Conservation (phyloP, 2,797 vertebrate genomes). For the Geotrypetes seraphini region DNA sequence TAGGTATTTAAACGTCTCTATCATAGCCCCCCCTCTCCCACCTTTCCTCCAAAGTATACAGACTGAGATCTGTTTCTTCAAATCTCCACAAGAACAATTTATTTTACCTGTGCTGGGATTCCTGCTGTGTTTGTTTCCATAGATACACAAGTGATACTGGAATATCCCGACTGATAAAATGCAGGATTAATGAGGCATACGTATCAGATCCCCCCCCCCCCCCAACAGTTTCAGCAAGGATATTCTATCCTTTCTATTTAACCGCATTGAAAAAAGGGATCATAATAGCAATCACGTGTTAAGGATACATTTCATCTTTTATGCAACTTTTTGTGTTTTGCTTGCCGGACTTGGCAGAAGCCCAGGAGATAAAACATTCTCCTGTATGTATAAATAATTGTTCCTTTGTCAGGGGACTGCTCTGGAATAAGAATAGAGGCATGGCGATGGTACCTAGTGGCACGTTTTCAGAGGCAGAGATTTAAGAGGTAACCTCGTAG, state of each 20-base stretch:
- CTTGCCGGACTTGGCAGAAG: background rate
- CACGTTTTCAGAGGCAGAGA: too few relatives aligned
- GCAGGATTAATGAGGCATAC: too few relatives aligned
- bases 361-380: background rate
- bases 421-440: too few relatives aligned
- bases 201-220: too few relatives aligned
- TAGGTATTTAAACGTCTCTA: too few relatives aligned
- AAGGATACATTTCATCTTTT: background rate
- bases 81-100: background rate
- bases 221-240: background rate
- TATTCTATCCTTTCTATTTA: background rate
- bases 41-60: too few relatives aligned
- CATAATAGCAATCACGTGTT: background rate
- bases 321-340: background rate
- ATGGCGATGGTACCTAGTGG: too few relatives aligned
- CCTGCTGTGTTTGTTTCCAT: background rate
- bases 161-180: background rate
- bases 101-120: background rate
- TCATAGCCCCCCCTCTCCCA: too few relatives aligned
- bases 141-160: background rate
- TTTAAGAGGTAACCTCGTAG: too few relatives aligned
- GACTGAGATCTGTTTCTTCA: conserved; percentile 1
- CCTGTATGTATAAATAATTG: too few relatives aligned
- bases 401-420: too few relatives aligned
- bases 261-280: background rate